phyloP scores from a whole-genome alignment of 2,113 vertebrate genomes.

The Cricetomys ansorgei region DNA sequence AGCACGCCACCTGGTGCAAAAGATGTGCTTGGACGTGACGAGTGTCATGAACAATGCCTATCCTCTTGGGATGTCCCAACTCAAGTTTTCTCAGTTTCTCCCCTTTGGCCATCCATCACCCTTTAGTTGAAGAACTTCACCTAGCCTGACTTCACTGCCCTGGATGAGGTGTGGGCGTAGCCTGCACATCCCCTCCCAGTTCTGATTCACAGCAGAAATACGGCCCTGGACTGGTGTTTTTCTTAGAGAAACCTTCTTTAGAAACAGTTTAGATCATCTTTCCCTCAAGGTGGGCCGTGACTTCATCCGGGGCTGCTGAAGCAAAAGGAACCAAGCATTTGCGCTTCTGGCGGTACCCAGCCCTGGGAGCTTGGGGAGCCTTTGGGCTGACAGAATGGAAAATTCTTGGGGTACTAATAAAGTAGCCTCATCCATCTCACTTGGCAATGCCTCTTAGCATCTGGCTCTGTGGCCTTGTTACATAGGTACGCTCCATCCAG shows the following conservation, averaged over 20 bases:
- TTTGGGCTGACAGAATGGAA: background rate
- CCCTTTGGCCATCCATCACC: background rate
- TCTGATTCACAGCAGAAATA: background rate
- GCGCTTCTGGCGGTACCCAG: background rate
- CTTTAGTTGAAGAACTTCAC: background rate
- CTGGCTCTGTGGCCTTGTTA: background rate
- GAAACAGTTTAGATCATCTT: background rate
- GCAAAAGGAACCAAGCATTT: background rate
- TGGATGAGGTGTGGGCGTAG: background rate
- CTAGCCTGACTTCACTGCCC: background rate
- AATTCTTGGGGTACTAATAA: background rate
- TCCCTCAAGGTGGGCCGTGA: background rate
- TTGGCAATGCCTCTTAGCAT: background rate
- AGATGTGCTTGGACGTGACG: background rate
- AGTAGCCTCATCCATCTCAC: rapidly evolving
- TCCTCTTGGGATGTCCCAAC: background rate
- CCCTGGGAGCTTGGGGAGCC: background rate
- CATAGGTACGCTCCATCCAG: background rate
- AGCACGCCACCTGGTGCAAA: background rate
- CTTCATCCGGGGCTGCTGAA: background rate
- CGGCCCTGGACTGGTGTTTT: background rate
- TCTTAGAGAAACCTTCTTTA: background rate
- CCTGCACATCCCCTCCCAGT: background rate
- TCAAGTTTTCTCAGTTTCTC: background rate
- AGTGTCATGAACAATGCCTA: background rate